Evolutionary conservation across 1,140 invertebrate species (phyloP), one percentile per base, ranked within the genome.

Genomic region (Choristoneura fumiferana): DNA sequence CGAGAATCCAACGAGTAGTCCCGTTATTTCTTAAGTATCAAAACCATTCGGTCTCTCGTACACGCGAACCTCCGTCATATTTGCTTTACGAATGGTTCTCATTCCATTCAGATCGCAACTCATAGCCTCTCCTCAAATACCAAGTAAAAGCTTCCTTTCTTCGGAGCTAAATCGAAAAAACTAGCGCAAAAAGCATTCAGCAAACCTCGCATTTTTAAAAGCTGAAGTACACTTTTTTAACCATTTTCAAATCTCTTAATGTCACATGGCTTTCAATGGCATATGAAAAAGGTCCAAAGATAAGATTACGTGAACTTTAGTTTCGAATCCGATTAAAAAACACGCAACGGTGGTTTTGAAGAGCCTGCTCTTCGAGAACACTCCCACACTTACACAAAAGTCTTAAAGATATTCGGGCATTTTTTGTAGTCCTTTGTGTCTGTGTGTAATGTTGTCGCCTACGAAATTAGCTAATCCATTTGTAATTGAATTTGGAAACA

Each of bases 301-400:
- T 87, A 85, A 89, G 77, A 78, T 76, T 72, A 75, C 45, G 60
- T 65, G 68, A 74, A 69, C 77, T 73, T 62, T 62, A 70, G 35
- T 65, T 59, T 70, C 63, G 63, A 76, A 89, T 89, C 85, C 82
- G 76, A 83, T 87, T 77, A 58, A 73, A 78, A 76, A 84, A 75
- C 78, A 89, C 78, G 86, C 83, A 80, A 82, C 78, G 71, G 59
- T 78, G 84, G 78, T 78, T 89, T 82, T 77, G 72, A 81, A 78
- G 84, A 75, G 35, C 61, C 58, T 53, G 65, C 73, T 78, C 73
- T 81, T 69, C 69, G 78, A 69, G 64, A 64, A 70, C 69, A 77
- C 78, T 82, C 82, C 79, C 82, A 85, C 79, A 82, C 80, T 79
- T 62, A 63, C 54, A 83, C 68, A 77, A 81, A 78, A 75, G 73